Evolutionary conservation across 2,888 invertebrate genomes (phyloP).

Genomic region (Coremacera marginata): DNA sequence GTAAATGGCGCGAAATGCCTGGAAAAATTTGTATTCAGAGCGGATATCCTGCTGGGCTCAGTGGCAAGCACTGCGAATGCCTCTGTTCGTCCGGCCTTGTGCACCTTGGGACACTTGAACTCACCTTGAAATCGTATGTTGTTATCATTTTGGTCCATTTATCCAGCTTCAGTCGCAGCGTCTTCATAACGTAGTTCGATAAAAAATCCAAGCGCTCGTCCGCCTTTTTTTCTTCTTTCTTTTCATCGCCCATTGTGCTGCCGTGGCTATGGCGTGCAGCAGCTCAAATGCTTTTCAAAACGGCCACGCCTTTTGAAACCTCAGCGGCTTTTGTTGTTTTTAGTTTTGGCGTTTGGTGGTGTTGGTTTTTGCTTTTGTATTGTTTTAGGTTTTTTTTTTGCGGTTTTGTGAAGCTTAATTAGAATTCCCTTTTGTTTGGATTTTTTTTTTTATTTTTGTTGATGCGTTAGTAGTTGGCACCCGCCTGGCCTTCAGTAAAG

Average conservation of each 20-base stretch:
- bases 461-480: background rate
- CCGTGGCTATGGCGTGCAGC: background rate
- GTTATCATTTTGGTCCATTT: conserved; percentile 60
- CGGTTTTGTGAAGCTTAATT: conserved; percentile 7
- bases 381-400: background rate
- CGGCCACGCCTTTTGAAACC: background rate
- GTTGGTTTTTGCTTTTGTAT: background rate
- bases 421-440: background rate
- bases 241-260: conserved; percentile 48
- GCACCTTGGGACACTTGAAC: background rate
- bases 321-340: background rate
- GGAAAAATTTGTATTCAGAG: too few relatives aligned
- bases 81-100: background rate
- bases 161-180: conserved; percentile 58
- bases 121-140: conserved; percentile 55
- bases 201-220: conserved; percentile 55
- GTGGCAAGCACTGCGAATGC: background rate
- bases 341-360: background rate
- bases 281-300: background rate
- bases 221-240: conserved; percentile 45
- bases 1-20: too few relatives aligned
- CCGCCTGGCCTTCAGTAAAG: background rate
- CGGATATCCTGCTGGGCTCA: too few relatives aligned
- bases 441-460: background rate
- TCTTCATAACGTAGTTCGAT: conserved; percentile 58